Conservation (phyloP, 2,797 vertebrate species). For the Urocyon cinereoargenteus region DNA sequence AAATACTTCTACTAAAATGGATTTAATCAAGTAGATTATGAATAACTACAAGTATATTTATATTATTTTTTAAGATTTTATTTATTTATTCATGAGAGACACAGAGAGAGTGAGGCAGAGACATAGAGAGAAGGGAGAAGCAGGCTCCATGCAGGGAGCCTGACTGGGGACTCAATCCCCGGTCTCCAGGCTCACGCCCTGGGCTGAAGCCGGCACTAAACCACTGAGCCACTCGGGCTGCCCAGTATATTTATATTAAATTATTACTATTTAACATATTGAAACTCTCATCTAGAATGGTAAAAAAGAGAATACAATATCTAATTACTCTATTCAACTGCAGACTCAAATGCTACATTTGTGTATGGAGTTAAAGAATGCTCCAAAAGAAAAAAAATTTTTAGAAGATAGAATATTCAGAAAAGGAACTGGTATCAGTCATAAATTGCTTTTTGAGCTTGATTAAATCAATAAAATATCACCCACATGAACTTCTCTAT, state of each 20-base stretch:
- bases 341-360: constrained; percentile 1
- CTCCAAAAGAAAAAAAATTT: not conserved
- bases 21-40: not conserved
- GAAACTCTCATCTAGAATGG: not conserved
- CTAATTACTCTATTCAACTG: not conserved
- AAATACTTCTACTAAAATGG: constrained; percentile 35
- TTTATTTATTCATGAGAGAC: too few relatives aligned
- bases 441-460: not conserved
- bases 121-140: too few relatives aligned
- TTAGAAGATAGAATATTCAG: constrained; percentile 27
- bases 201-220: too few relatives aligned
- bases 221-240: too few relatives aligned
- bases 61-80: not conserved
- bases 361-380: not conserved
- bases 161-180: too few relatives aligned
- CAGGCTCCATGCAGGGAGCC: too few relatives aligned
- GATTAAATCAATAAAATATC: constrained; percentile 2
- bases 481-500: not conserved
- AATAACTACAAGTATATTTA: not conserved
- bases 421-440: not conserved
- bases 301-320: constrained; percentile 15
- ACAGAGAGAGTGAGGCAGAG: too few relatives aligned
- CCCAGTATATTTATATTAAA: not conserved
- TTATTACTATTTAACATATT: constrained; percentile 29
- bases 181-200: too few relatives aligned